A percentile compares a stretch with the other conserved stretches of the same genome.
phyloP scores from a whole-genome alignment of 37 sponge, comb jelly and placozoan genomes.

The Aphrocallistes beatrix region DNA sequence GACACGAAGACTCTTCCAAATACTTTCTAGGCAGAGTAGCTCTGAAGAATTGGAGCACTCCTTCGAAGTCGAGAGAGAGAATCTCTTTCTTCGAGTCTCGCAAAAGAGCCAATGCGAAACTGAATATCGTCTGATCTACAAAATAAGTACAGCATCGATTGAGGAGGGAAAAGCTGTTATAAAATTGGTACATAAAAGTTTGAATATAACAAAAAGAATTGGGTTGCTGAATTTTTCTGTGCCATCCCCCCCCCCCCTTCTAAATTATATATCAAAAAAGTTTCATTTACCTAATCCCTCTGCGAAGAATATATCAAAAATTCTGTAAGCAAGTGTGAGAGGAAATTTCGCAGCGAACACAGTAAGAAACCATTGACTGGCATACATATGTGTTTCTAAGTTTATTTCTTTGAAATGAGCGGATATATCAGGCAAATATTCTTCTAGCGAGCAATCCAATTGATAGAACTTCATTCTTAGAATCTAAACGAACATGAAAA shows the following conservation, averaged over 20 bases:
- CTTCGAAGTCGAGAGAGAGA: slow-evolving; percentile 62
- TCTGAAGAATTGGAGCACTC: slow-evolving; percentile 84
- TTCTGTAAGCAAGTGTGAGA: slow-evolving; percentile 62
- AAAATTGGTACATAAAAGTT: not conserved
- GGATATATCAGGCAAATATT: slow-evolving; percentile 55
- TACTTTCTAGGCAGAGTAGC: slow-evolving; percentile 71
- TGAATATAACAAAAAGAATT: not conserved
- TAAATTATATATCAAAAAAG: not conserved
- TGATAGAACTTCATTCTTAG: slow-evolving; percentile 11
- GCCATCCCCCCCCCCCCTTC: not conserved
- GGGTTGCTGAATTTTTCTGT: not conserved
- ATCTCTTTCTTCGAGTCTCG: slow-evolving; percentile 35
- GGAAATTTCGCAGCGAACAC: slow-evolving; percentile 97
- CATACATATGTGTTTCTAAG: slow-evolving; percentile 92
- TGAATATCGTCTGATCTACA: not conserved
- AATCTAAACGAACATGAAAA: not conserved
- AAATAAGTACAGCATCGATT: not conserved
- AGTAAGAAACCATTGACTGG: slow-evolving; percentile 97
- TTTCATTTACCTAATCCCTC: slow-evolving; percentile 32
- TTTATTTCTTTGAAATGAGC: slow-evolving; percentile 53
- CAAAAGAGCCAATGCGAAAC: not conserved
- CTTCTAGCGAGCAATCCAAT: slow-evolving; percentile 25
- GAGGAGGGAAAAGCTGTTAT: not conserved
- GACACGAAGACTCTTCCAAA: slow-evolving; percentile 47
- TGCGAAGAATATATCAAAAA: slow-evolving; percentile 88